Conservation (phyloP, 2,888 invertebrate species). For the Proisotoma minuta region DNA sequence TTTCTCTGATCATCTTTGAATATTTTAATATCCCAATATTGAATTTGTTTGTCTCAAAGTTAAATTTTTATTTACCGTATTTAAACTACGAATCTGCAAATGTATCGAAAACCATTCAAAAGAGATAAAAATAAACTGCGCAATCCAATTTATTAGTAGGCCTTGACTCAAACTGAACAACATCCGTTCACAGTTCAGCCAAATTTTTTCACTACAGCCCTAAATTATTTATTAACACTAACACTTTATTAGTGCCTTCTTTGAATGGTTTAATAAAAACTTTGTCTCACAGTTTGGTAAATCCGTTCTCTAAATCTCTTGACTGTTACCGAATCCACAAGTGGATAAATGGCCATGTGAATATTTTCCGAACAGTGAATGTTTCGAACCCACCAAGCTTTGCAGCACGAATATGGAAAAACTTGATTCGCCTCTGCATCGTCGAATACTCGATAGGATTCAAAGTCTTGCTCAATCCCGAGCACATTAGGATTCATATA, state of each 20-base stretch:
- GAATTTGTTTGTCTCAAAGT: too few relatives aligned
- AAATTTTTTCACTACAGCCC: neutral
- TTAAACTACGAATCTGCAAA: conserved; percentile 2
- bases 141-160: neutral
- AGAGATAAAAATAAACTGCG: neutral
- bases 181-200: neutral
- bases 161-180: neutral
- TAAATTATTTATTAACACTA: too few relatives aligned
- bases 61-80: neutral
- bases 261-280: neutral
- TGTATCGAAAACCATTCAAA: neutral
- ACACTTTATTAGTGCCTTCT: too few relatives aligned
- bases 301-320: conserved; percentile 5
- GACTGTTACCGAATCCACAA: neutral
- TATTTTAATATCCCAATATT: too few relatives aligned
- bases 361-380: neutral
- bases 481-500: neutral
- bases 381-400: conserved; percentile 9
- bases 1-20: neutral
- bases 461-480: neutral
- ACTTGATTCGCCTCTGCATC: neutral
- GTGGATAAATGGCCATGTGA: neutral
- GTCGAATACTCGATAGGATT: neutral
- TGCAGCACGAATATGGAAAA: conserved; percentile 6
- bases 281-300: neutral